Conservation (phyloP, 2,888 invertebrate species). For the Amphipoea lucens region DNA sequence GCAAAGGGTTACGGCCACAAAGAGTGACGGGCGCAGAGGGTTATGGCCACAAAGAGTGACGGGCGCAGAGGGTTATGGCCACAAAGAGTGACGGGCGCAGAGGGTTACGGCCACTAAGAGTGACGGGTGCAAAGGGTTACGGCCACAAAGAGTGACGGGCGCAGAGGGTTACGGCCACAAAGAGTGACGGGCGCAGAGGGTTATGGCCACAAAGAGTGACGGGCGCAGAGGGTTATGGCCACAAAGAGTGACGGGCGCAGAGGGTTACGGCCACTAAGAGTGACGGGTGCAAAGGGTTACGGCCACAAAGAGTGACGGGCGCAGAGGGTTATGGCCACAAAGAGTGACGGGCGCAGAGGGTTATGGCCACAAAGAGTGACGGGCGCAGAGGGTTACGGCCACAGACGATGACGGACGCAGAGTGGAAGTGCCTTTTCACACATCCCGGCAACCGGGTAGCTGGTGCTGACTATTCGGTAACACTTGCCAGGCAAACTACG, state of each 20-base stretch:
- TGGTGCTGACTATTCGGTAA: no score
- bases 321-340: no score
- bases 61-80: not conserved
- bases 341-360: not conserved
- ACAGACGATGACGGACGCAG: not conserved
- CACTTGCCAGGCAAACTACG: no score
- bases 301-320: no score
- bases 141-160: fast-evolving
- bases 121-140: not conserved
- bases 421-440: no score
- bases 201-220: not conserved
- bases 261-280: no score
- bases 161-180: no score
- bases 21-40: no score
- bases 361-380: not conserved
- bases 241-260: not conserved
- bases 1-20: not conserved
- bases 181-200: not conserved
- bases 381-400: not conserved
- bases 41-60: no score
- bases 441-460: no score
- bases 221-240: no score
- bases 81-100: not conserved
- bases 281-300: not conserved
- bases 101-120: no score